A percentile compares a stretch with the other conserved stretches of the same genome.
Conservation (phyloP, 2,888 invertebrate species). For the Drosophila anomalata region DNA sequence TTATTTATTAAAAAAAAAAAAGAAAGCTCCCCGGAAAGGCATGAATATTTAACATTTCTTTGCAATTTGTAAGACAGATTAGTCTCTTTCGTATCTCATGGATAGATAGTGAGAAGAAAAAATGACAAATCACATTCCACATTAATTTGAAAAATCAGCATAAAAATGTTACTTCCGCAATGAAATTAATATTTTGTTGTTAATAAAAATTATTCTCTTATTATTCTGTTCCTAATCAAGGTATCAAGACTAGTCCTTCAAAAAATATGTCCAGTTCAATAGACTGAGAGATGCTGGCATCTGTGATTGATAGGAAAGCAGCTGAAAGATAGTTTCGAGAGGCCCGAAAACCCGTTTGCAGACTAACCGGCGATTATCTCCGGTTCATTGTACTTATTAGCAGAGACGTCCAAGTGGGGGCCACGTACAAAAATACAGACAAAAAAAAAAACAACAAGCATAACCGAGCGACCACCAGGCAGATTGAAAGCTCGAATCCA, state of each 20-base stretch:
- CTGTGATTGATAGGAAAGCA: conserved; percentile 67
- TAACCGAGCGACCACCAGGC: conserved; percentile 16
- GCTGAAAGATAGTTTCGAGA: conserved; percentile 32
- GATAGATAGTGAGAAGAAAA: not conserved
- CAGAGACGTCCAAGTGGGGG: conserved; percentile 42
- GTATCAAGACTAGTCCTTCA: not conserved
- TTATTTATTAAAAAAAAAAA: not conserved
- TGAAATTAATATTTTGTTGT: not conserved
- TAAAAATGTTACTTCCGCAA: not conserved
- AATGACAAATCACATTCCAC: not conserved
- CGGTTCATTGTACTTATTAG: conserved; percentile 74
- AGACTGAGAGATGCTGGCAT: conserved; percentile 38
- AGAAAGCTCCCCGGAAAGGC: not conserved
- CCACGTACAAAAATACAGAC: conserved; percentile 16
- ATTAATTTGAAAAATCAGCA: not conserved
- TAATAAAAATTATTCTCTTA: not conserved
- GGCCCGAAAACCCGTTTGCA: conserved; percentile 64
- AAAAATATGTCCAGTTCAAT: conserved; percentile 34
- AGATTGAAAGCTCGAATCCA: conserved; percentile 16
- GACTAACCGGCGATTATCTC: conserved; percentile 67
- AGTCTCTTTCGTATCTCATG: not conserved
- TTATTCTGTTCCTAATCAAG: not conserved
- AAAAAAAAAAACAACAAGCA: conserved; percentile 5
- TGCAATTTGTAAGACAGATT: not conserved
- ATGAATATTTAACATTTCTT: not conserved